Evolutionary conservation across 2,888 invertebrate species (phyloP).

Genomic region (Pollenia griseotomentosa): DNA sequence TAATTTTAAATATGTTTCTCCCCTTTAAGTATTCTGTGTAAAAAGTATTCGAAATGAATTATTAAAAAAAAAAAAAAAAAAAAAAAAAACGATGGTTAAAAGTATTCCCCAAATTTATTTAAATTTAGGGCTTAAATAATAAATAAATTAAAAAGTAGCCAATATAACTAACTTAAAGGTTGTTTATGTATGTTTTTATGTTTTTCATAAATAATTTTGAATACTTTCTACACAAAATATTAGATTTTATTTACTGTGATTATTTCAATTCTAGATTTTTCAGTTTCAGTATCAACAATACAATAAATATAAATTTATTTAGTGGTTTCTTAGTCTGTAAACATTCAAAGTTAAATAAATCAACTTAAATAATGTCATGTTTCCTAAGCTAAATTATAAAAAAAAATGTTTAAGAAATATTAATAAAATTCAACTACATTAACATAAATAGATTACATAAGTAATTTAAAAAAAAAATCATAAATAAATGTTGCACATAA

Average conservation of each 20-base stretch:
- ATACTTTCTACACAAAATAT: slow-evolving; percentile 31
- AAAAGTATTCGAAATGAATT: too few species aligned
- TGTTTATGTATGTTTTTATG: not conserved
- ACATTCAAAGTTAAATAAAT: slow-evolving; percentile 49
- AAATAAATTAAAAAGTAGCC: too few species aligned
- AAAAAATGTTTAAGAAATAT: slow-evolving; percentile 35
- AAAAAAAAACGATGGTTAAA: too few species aligned
- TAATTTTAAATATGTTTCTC: too few species aligned
- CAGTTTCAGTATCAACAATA: slow-evolving; percentile 63
- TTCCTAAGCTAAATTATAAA: slow-evolving; percentile 39
- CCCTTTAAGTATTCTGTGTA: too few species aligned
- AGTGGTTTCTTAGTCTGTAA: slow-evolving; percentile 17
- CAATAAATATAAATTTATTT: slow-evolving; percentile 61
- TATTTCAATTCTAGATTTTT: slow-evolving; percentile 6
- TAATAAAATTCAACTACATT: slow-evolving; percentile 53
- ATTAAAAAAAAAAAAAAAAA: too few species aligned
- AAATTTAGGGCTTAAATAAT: too few species aligned
- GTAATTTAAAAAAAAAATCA: not conserved
- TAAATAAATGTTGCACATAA: slow-evolving; percentile 56
- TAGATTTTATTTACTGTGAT: slow-evolving; percentile 12
- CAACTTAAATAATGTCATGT: slow-evolving; percentile 64
- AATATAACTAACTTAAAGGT: too few species aligned
- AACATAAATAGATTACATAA: slow-evolving; percentile 20
- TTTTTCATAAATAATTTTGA: slow-evolving; percentile 15
- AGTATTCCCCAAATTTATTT: too few species aligned